These are phyloP conservation scores for Drosophila helvetica DNA, from an alignment of 2,888 invertebrate genomes.

Conservation along the genomic window DNA sequence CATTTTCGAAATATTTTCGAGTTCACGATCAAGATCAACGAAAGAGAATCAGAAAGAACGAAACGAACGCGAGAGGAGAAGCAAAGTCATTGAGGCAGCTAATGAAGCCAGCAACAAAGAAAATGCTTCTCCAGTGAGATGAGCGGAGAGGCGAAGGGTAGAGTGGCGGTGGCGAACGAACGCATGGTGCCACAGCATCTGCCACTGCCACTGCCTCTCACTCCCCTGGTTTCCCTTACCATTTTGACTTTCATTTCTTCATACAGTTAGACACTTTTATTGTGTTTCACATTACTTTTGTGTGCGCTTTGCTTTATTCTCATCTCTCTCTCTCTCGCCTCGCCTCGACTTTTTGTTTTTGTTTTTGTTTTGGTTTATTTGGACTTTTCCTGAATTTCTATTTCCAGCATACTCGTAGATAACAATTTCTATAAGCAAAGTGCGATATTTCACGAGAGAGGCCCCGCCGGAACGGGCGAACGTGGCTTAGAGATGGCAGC, in stretches of 20 bases:
- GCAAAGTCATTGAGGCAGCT: conserved; percentile 44
- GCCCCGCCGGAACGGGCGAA: conserved; percentile 25
- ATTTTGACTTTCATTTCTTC: conserved; percentile 77
- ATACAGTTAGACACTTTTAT: conserved; percentile 76
- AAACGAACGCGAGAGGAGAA: conserved; percentile 19
- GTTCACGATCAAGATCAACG: conserved; percentile 64
- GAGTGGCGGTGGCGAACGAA: background rate
- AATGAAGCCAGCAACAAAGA: conserved; percentile 29
- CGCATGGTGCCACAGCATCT: background rate
- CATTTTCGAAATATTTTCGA: conserved; percentile 68
- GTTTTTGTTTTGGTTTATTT: conserved; percentile 57
- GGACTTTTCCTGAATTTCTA: conserved; percentile 75
- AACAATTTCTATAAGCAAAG: conserved; percentile 61
- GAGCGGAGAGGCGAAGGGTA: conserved; percentile 4
- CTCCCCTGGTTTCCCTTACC: background rate
- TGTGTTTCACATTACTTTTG: conserved; percentile 69
- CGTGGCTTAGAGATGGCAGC: background rate
- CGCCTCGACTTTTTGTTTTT: conserved; percentile 38
- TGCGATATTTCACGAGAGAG: conserved; percentile 62
- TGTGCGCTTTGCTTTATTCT: conserved; percentile 27
- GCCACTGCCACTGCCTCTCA: background rate
- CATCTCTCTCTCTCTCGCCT: conserved; percentile 20
- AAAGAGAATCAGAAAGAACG: conserved; percentile 30
- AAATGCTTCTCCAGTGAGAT: conserved; percentile 18
- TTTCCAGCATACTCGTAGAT: conserved; percentile 58